Percentiles rank a stretch among this genome's conserved stretches.
Conservation (phyloP, 2,888 invertebrate species). For the Polydesmus complanatus region DNA sequence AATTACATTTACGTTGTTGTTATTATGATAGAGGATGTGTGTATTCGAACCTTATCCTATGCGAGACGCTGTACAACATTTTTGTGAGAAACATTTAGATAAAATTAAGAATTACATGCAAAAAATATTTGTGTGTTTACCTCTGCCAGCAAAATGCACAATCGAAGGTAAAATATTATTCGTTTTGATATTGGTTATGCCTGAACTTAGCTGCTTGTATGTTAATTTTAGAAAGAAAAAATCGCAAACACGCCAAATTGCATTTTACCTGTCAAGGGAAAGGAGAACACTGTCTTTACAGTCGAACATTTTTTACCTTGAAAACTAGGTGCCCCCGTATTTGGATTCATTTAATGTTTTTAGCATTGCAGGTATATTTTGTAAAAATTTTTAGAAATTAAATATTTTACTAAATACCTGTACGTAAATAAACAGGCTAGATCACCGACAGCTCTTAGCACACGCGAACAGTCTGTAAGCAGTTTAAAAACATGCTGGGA, state of each 20-base stretch:
- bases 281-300: conserved; percentile 71
- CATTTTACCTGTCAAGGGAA: conserved; percentile 79
- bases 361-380: conserved; percentile 57
- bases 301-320: conserved; percentile 51
- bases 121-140: conserved; percentile 65
- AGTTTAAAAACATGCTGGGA: conserved; percentile 87
- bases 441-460: conserved; percentile 60
- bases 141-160: conserved; percentile 82
- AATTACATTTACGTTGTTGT: neutral
- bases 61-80: conserved; percentile 83
- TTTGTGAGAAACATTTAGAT: conserved; percentile 85
- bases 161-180: conserved; percentile 54
- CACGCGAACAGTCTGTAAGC: conserved; percentile 64
- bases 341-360: conserved; percentile 93
- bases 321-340: conserved; percentile 60
- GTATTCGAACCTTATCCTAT: conserved; percentile 83
- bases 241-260: conserved; percentile 72
- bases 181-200: neutral
- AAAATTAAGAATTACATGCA: conserved; percentile 86
- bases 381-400: conserved; percentile 25
- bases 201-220: conserved; percentile 3
- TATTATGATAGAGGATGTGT: conserved; percentile 47
- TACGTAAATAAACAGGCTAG: conserved; percentile 42
- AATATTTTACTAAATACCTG: neutral
- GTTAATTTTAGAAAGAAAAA: conserved; percentile 48